These are phyloP conservation scores for Colletes collaris DNA, from an alignment of 2,888 invertebrate species.

Conservation along the genomic window DNA sequence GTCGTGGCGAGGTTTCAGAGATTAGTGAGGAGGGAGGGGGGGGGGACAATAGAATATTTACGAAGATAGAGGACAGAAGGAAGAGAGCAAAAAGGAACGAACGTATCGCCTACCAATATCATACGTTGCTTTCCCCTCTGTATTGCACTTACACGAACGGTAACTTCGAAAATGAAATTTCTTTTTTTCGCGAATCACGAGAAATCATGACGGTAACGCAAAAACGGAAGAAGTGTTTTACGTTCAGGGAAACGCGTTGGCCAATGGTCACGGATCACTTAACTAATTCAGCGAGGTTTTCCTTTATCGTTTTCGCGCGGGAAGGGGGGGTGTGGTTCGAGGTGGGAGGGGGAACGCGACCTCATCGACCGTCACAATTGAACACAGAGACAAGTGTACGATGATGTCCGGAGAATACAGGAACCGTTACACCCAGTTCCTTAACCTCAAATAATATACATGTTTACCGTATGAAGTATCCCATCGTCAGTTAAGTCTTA, in stretches of 20 bases:
- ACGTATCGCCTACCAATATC: constrained; percentile 16
- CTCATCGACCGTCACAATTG: constrained; percentile 72
- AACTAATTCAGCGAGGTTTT: constrained; percentile 42
- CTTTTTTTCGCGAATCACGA: background rate
- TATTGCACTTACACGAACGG: constrained; percentile 55
- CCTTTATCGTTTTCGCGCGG: constrained; percentile 10
- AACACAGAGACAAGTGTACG: constrained; percentile 74
- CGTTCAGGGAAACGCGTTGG: constrained; percentile 11
- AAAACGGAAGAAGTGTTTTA: constrained; percentile 27
- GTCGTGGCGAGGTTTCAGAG: too few species aligned
- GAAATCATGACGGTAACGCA: background rate
- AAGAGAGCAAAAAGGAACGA: constrained; percentile 41
- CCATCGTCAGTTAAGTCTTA: constrained; percentile 82
- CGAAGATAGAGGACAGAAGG: constrained; percentile 22
- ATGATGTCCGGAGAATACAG: constrained; percentile 79
- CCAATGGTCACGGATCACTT: constrained; percentile 29
- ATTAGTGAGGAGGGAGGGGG: background rate
- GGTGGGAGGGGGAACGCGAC: constrained; percentile 27
- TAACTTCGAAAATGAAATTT: constrained; percentile 28
- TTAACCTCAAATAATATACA: constrained; percentile 80
- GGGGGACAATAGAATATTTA: constrained; percentile 8
- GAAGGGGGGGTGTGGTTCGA: background rate
- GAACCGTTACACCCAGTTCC: constrained; percentile 77
- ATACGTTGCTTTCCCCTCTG: constrained; percentile 25
- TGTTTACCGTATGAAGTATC: constrained; percentile 80